These are phyloP conservation scores for Ormyrus rosae DNA, from an alignment of 2,888 invertebrate genomes.

Conservation along the genomic window DNA sequence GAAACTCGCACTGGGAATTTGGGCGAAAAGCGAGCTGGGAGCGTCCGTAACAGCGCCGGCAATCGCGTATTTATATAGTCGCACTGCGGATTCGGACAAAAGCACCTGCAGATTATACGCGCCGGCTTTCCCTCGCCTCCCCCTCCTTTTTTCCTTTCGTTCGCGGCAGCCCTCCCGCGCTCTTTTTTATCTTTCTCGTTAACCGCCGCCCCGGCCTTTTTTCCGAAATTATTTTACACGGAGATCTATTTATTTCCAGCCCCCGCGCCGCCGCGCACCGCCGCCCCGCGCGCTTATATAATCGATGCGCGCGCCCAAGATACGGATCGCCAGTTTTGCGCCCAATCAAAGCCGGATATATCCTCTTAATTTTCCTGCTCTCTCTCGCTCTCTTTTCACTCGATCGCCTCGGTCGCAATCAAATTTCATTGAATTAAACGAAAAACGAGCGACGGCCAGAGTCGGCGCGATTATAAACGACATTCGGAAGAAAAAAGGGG, in stretches of 20 bases:
- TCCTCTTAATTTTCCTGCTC: too few species aligned
- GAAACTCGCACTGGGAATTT: slow-evolving; percentile 48
- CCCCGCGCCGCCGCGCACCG: too few species aligned
- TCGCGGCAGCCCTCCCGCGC: not conserved
- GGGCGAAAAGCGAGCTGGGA: slow-evolving; percentile 31
- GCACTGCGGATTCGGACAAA: slow-evolving; percentile 54
- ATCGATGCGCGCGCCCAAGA: too few species aligned
- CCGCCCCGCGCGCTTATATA: too few species aligned
- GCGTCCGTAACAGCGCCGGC: slow-evolving; percentile 13
- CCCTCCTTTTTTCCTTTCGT: slow-evolving; percentile 20
- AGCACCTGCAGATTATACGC: slow-evolving; percentile 55
- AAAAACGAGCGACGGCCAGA: not conserved
- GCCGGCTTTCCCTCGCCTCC: slow-evolving; percentile 18
- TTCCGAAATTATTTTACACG: not conserved
- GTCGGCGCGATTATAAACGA: slow-evolving; percentile 8
- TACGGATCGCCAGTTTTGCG: too few species aligned
- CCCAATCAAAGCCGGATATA: too few species aligned
- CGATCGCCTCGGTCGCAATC: too few species aligned
- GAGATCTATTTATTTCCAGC: too few species aligned
- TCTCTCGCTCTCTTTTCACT: too few species aligned
- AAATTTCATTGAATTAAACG: too few species aligned
- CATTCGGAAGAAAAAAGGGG: slow-evolving; percentile 16
- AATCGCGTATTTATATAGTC: slow-evolving; percentile 54
- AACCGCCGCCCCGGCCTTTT: not conserved
- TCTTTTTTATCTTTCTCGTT: not conserved